Evolutionary conservation across 2,888 invertebrate genomes (phyloP).

Genomic region (Escarpia spicata): DNA sequence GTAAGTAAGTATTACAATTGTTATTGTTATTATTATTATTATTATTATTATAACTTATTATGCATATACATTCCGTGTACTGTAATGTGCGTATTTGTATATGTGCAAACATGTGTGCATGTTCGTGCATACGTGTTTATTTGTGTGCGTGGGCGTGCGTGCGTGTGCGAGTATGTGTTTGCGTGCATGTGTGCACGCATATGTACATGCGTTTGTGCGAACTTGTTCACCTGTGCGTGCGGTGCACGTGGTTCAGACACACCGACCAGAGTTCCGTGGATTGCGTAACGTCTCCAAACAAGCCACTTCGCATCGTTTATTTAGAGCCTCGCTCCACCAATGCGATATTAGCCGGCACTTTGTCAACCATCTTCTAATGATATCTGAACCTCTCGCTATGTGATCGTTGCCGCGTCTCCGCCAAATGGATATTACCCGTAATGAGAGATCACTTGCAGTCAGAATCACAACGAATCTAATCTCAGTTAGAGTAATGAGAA

Average conservation of each 20-base stretch:
- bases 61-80: no score
- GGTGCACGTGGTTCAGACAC: background rate
- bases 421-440: conserved; percentile 10
- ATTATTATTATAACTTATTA: no score
- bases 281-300: background rate
- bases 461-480: conserved; percentile 16
- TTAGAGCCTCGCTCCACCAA: background rate
- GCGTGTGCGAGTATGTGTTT: no score
- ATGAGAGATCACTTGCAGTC: conserved; percentile 1
- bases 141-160: no score
- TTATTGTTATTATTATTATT: no score
- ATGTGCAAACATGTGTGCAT: no score
- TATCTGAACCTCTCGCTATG: background rate
- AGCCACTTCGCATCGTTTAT: background rate
- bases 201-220: background rate
- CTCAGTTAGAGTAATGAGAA: background rate
- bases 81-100: no score
- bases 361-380: conserved; percentile 3
- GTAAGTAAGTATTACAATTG: no score
- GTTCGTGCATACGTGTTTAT: no score
- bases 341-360: background rate
- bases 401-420: background rate
- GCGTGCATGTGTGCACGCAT: background rate
- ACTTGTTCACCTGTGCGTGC: background rate
- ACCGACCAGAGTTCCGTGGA: background rate